Evolutionary conservation across 2,888 invertebrate genomes (phyloP), one percentile per base, ranked within the genome.

Genomic region (Nowickia ferox): DNA sequence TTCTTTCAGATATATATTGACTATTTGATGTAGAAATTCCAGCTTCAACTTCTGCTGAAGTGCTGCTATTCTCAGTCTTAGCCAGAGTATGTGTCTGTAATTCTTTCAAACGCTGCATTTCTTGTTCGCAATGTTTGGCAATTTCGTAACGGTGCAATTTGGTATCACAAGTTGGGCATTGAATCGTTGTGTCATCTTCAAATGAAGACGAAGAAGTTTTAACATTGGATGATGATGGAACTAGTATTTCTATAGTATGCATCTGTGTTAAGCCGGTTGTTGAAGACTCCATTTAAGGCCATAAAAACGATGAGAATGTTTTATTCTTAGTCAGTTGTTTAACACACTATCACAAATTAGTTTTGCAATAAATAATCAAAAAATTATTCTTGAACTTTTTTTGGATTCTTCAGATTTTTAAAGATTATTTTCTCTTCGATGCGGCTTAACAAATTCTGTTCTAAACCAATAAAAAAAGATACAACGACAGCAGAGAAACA

Each of bases 161-260:
- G 84, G 96, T 95, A 87, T 97, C 96, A 92, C 98, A 98, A 1
- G 97, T 96, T 0, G 98, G 98, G 92, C 98, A 98, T 42, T 87
- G 91, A 95, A 96, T n/a, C 95, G 89, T 88, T 51, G 89, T 88
- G 40, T 90, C 90, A 61, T 79, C 72, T 22, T 83, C 68, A 63
- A 69, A 74, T 11, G 72, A 44, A 6, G 75, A 42, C 40, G 74
- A 68, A 19, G 77, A 57, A n/a, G 74, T 22, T 17, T 72, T 74
- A 11, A 57, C 22, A 57, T n/a, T 59, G 44, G 83, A 63, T 6
- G 63, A 30, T 22, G 74, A 15, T 38, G 69, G 42, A 17, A 51
- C 46, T 15, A 83, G 42, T 22, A 76, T 79, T 42, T 19, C 55
- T 68, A 74, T 63, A 30, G 63, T 68, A 19, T 79, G 75, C 65